Conservation (phyloP, 2,113 vertebrate genomes). For the Megaceryle torquata region DNA sequence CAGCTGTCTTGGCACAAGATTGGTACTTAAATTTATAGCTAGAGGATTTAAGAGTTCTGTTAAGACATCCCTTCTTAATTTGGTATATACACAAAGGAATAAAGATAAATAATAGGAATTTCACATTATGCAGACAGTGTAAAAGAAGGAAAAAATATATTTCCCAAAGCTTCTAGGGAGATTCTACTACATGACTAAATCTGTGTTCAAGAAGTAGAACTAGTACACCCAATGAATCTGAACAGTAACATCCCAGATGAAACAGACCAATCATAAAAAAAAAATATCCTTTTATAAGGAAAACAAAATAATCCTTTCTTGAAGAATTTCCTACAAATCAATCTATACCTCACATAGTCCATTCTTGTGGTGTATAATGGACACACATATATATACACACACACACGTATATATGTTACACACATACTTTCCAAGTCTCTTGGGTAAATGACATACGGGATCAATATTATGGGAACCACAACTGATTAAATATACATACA, state of each 20-base stretch:
- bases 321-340: neutral
- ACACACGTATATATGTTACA: neutral
- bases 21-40: neutral
- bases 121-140: neutral
- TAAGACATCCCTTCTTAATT: neutral
- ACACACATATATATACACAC: accelerated
- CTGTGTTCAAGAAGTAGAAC: neutral
- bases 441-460: neutral
- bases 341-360: neutral
- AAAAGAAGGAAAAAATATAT: neutral
- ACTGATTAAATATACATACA: neutral
- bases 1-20: neutral
- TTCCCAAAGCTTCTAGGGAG: neutral
- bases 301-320: neutral
- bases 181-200: neutral
- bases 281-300: neutral
- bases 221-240: neutral
- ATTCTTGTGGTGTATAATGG: neutral
- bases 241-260: neutral
- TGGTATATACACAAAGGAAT: neutral
- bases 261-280: neutral
- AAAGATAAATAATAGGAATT: neutral
- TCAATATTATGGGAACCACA: neutral
- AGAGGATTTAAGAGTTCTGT: neutral
- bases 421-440: neutral